Evolutionary conservation across 2,888 invertebrate species (phyloP).

Genomic region (Ditylenchus weischeri): DNA sequence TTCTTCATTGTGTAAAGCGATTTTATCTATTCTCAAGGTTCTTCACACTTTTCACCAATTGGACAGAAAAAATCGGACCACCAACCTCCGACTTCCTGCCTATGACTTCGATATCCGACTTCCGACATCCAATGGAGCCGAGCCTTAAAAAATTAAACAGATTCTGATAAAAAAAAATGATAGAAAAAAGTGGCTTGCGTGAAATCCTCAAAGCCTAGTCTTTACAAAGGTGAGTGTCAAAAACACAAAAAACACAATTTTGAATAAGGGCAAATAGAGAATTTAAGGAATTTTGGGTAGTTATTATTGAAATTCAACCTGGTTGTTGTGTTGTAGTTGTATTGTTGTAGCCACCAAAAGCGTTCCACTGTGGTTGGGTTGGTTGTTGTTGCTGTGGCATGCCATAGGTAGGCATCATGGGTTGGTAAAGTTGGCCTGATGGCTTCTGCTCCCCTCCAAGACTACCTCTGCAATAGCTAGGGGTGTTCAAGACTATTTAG

Average conservation of each 20-base stretch:
- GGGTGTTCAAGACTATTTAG: neutral
- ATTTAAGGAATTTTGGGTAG: neutral
- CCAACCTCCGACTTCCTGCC: too few species aligned
- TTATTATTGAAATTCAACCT: neutral
- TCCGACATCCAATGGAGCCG: too few species aligned
- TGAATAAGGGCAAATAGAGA: neutral
- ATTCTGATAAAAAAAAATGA: too few species aligned
- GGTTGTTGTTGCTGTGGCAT: neutral
- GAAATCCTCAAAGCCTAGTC: too few species aligned
- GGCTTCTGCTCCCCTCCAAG: neutral
- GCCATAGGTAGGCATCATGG: neutral
- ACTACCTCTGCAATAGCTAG: constrained; percentile 9
- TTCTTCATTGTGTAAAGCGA: too few species aligned
- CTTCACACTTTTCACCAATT: too few species aligned
- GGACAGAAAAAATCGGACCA: too few species aligned
- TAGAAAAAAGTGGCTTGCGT: too few species aligned
- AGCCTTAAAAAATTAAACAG: too few species aligned
- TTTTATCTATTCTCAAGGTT: too few species aligned
- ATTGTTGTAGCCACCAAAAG: constrained; percentile 3
- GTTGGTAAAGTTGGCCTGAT: neutral
- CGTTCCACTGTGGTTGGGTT: neutral
- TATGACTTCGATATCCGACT: too few species aligned
- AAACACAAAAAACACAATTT: neutral
- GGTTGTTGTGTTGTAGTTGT: neutral
- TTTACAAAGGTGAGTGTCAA: too few species aligned